Evolutionary conservation across 64 coral and sea anemone species (phyloP).

Genomic region (Montipora efflorescens): DNA sequence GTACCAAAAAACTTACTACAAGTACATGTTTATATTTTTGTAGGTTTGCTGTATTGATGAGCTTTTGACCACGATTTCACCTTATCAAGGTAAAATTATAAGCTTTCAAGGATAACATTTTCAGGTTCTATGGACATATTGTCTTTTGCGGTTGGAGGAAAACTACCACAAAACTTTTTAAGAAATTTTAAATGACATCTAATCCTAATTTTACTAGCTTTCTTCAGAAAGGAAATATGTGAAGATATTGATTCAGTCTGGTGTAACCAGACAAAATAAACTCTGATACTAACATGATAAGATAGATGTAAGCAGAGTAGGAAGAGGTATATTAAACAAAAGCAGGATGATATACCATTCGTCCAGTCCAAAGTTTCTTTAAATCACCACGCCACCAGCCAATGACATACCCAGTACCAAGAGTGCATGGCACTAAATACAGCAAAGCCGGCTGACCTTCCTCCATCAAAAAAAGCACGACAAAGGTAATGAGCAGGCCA

Average conservation of each 20-base stretch:
- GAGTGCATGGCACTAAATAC: conserved; percentile 88
- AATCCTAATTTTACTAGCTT: too few species aligned
- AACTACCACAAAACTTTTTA: too few species aligned
- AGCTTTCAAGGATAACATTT: too few species aligned
- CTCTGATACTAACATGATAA: conserved; percentile 57
- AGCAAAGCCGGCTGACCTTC: conserved; percentile 94
- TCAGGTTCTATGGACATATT: too few species aligned
- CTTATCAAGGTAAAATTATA: too few species aligned
- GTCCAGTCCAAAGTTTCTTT: conserved; percentile 91
- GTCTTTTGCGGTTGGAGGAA: too few species aligned
- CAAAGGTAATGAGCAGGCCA: conserved; percentile 94
- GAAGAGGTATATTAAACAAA: conserved; percentile 33
- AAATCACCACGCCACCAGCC: conserved; percentile 73
- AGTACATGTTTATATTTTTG: too few species aligned
- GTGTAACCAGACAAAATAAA: neutral
- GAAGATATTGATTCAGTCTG: neutral
- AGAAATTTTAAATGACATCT: too few species aligned
- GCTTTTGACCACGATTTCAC: too few species aligned
- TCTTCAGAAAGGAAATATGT: too few species aligned
- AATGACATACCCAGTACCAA: conserved; percentile 78
- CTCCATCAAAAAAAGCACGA: conserved; percentile 90
- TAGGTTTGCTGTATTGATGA: too few species aligned
- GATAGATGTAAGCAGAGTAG: conserved; percentile 41
- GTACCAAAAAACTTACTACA: too few species aligned
- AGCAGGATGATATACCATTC: conserved; percentile 88